These are phyloP conservation scores for Cyphomyrus discorhynchus DNA, from an alignment of 2,113 vertebrate species.

Conservation along the genomic window DNA sequence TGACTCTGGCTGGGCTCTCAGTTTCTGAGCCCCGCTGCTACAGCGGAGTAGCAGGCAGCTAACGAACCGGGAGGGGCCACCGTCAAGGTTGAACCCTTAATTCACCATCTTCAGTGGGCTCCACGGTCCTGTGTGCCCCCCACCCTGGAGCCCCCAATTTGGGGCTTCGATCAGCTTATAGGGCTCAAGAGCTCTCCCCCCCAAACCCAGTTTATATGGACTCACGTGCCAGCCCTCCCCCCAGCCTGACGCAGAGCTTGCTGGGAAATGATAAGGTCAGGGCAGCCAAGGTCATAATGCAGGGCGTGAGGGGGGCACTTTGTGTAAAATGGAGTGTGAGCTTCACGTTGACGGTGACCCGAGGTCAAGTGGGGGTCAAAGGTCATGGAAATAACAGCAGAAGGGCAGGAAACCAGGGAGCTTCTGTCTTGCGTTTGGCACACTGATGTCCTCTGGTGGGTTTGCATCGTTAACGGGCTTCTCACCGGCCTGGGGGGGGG, in stretches of 20 bases:
- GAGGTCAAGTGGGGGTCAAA: background rate
- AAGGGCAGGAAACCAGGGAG: background rate
- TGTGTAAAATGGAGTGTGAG: background rate
- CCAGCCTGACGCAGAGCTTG: background rate
- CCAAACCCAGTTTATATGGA: constrained; percentile 20
- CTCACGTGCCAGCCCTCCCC: constrained; percentile 23
- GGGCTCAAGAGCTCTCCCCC: background rate
- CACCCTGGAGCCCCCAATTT: constrained; percentile 30
- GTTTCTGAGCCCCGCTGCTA: constrained; percentile 49
- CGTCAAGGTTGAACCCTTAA: constrained; percentile 67
- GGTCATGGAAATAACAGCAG: background rate
- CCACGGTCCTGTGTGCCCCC: constrained; percentile 19
- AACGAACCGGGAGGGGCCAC: constrained; percentile 59
- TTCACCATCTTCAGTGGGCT: constrained; percentile 56
- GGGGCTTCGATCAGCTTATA: background rate
- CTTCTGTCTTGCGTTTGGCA: constrained; percentile 33
- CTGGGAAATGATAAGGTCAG: background rate
- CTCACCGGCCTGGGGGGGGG: background rate
- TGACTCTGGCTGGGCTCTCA: constrained; percentile 33
- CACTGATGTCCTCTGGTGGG: constrained; percentile 36
- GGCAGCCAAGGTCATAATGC: background rate
- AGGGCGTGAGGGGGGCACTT: background rate
- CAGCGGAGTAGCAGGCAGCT: constrained; percentile 57
- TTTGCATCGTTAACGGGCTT: background rate
- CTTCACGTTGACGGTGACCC: background rate